Evolutionary conservation across 2,797 vertebrate species (phyloP).

Genomic region (Hydrolagus colliei): DNA sequence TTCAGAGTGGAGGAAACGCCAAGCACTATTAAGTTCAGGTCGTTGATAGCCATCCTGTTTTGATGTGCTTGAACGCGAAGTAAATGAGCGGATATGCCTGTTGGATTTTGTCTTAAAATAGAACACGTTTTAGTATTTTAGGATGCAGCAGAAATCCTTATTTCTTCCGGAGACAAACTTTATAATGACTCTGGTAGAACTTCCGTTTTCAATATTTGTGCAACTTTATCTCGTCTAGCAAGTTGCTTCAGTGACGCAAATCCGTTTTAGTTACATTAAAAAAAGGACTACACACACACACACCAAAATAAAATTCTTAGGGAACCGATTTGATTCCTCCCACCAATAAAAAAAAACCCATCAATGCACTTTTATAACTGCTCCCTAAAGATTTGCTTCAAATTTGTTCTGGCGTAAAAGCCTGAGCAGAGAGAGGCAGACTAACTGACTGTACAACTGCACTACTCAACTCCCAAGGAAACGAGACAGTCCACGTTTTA

Average conservation of each 20-base stretch:
- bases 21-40: conserved; percentile 61
- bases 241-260: conserved; percentile 95
- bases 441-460: not conserved
- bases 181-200: conserved; percentile 85
- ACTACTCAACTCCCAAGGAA: not conserved
- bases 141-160: conserved; percentile 92
- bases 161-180: conserved; percentile 92
- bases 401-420: too few relatives aligned
- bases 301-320: conserved; percentile 81
- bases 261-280: conserved; percentile 77
- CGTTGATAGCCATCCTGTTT: conserved; percentile 75
- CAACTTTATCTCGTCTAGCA: conserved; percentile 95
- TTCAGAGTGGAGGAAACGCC: conserved; percentile 42
- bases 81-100: conserved; percentile 97
- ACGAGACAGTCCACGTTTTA: not conserved
- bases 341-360: conserved; percentile 68
- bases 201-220: conserved; percentile 98
- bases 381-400: conserved; percentile 45
- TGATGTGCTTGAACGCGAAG: conserved; percentile 73
- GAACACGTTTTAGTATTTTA: conserved; percentile 89
- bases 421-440: not conserved
- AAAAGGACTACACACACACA: conserved; percentile 38
- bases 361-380: conserved; percentile 79
- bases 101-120: conserved; percentile 83
- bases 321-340: conserved; percentile 77